Evolutionary conservation across 1,140 invertebrate species (phyloP), one percentile per base, ranked within the genome.

Genomic region (Anadara kagoshimensis): DNA sequence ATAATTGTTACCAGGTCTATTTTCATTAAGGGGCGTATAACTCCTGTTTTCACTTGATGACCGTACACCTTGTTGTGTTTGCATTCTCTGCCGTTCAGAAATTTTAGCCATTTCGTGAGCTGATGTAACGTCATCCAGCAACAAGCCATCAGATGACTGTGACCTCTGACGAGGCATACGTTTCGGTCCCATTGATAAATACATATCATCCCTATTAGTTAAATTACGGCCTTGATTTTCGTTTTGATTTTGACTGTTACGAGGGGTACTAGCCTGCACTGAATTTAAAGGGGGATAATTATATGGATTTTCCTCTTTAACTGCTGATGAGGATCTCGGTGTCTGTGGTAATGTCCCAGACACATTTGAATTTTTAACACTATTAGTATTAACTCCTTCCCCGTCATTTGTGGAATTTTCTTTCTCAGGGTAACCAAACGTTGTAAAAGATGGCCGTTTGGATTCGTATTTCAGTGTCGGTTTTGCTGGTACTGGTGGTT

Each of bases 91-190:
- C 1, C 36, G 57, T 59, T 12, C 74, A 69, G 36, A 79, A n/a
- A 2, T 64, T 51, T 51, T 36, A 36, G 49, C 24, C 45, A 83
- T 57, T 59, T 75, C 56, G 49, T 69, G 68, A 24, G 73, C 64
- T 11, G 57, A 75, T 7, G 67, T 58, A 36, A 73, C 59, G 24
- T 68, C 69, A 53, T 81, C 77, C 29, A 79, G 53, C 5, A 73
- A 49, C 41, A 84, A 24, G 53, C 78, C 72, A 54, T 86, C 85
- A 51, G 79, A 73, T 44, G 85, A 85, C 24, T 61, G 57, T 20
- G 82, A 77, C 64, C 82, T 64, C 53, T 79, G 62, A 12, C 76
- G 74, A 22, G 58, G 29, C 0, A 63, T 51, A 68, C 74, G 67
- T 20, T 69, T 56, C 29, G 70, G 44, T 43, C 54, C 66, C 68